Evolutionary conservation across 1,140 invertebrate genomes (phyloP), one percentile per base, ranked within the genome.

Genomic region (Hydropsyche tenuis): DNA sequence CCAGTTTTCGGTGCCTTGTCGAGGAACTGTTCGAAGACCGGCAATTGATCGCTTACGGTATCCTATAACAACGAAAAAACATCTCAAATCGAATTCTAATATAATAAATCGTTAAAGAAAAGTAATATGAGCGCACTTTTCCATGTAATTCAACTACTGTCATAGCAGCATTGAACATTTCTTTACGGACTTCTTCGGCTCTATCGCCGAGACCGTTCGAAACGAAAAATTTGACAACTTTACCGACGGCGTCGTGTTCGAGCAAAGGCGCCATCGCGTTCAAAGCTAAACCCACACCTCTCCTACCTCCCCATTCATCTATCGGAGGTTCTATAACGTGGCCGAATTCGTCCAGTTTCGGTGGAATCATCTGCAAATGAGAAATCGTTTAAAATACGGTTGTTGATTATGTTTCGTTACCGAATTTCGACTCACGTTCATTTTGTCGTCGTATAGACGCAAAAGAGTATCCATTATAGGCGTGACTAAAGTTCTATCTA

Each of bases 121-220:
- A 69, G 18, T 60, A 25, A 73, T 62, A 73, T 45, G 0, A 43
- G 69, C 82, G 83, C 74, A 91, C 89, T 86, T 96, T 97, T 37
- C 97, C 97, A 85, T 99, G 96, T 56, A 92, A 85, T 82, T 98
- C 93, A 0, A 99, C 93, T 65, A 94, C 89, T 65, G 91, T 91
- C 73, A 98, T 88, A n/a, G 96, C 96, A 30, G 97, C 96, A 73
- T 92, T 91, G 56, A 98, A 86, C 96, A 99, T 99, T 81, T 95
- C 90, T 23, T 89, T 90, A 20, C 95, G 87, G 3, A 99, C 97
- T 16, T 88, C 86, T 75, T 90, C 87, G 81, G 92, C 89, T 18
- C 96, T 87, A 85, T 99, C 97, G 2, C 91, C 91, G 3, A 99
- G 86, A 0, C 94, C 95, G 60, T 90, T 89, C 0, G 91, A 89